Evolutionary conservation across 1,140 invertebrate species (phyloP), one percentile per base, ranked within the genome.

Genomic region (Trichoplusia ni): DNA sequence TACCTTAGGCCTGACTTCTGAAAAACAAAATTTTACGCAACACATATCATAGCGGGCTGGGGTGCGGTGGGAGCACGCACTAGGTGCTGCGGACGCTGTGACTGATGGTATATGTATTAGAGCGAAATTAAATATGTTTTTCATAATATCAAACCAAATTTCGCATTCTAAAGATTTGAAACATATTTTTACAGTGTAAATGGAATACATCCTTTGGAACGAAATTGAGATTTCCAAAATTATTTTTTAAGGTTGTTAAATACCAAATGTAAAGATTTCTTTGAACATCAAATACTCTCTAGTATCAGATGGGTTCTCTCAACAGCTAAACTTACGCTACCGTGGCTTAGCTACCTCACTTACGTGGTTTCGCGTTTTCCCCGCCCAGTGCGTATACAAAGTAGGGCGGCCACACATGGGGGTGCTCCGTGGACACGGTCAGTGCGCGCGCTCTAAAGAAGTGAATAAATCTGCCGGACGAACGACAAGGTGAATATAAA

Each of bases 1-100:
- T 73, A 76, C 73, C 76, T 77, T 67, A 73, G 74, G 69, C 69
- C 62, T 44, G 58, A 69, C 64, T 69, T 71, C 70, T 84, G 78
- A 86, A 89, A 89, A 89, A 89, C 86, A 87, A 83, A 87, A 89
- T 89, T 89, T 89, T 86, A 82, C 82, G 84, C 86, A 82, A 86
- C 84, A 89, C 83, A 86, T 86, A 86, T 87, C 84, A 87, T 85
- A 89, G 79, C 71, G 73, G 75, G 76, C 73, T 71, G 62, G 76
- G 81, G 75, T 69, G n/a, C 13, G n/a, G 14, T 44, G 18, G 7
- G 8, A 23, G 1, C 54, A 84, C 82, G 66, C 79, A 84, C 77
- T 77, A 47, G n/a, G 53, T 33, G 9, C 4, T 51, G 6, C 25
- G 58, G 23, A 73, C 67, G 69, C 25, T 2, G 69, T 59, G 63